Conservation (phyloP, 2,888 invertebrate genomes). For the Cheilosia urbana region DNA sequence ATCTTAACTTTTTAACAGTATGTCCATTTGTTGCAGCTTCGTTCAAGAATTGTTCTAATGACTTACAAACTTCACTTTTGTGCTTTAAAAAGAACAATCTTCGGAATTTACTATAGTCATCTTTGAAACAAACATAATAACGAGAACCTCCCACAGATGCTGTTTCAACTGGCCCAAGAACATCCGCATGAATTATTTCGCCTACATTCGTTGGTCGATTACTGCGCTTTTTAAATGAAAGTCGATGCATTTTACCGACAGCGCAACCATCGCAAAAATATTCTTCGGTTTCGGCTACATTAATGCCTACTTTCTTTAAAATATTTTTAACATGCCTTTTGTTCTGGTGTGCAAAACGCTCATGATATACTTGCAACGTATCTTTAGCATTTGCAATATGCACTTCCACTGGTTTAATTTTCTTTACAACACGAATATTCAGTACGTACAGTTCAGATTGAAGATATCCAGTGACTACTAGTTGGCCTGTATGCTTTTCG, state of each 20-base stretch:
- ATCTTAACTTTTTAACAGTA: conserved; percentile 44
- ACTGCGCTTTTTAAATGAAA: conserved; percentile 47
- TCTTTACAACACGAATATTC: conserved; percentile 39
- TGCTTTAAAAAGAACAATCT: conserved; percentile 21
- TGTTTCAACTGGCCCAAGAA: conserved; percentile 40
- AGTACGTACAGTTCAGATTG: conserved; percentile 42
- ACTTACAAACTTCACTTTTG: conserved; percentile 30
- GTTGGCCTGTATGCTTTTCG: not conserved
- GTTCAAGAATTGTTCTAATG: conserved; percentile 37
- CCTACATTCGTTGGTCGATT: conserved; percentile 22
- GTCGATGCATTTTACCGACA: conserved; percentile 50
- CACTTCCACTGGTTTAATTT: conserved; percentile 3
- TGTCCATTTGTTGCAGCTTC: conserved; percentile 38
- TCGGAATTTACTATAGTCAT: conserved; percentile 39
- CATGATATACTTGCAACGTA: conserved; percentile 25
- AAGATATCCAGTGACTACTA: conserved; percentile 18
- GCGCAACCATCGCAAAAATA: conserved; percentile 45
- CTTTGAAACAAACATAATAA: conserved; percentile 40
- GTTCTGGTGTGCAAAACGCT: conserved; percentile 22
- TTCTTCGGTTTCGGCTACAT: conserved; percentile 17
- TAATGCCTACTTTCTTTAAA: conserved; percentile 13
- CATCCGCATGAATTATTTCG: conserved; percentile 31
- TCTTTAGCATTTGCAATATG: conserved; percentile 13
- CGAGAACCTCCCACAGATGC: conserved; percentile 34
- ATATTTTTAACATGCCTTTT: conserved; percentile 10